Percentiles rank a stretch among this genome's conserved stretches.
Evolutionary conservation across 2,113 vertebrate species (phyloP).

Genomic region (Odocoileus hemionus): DNA sequence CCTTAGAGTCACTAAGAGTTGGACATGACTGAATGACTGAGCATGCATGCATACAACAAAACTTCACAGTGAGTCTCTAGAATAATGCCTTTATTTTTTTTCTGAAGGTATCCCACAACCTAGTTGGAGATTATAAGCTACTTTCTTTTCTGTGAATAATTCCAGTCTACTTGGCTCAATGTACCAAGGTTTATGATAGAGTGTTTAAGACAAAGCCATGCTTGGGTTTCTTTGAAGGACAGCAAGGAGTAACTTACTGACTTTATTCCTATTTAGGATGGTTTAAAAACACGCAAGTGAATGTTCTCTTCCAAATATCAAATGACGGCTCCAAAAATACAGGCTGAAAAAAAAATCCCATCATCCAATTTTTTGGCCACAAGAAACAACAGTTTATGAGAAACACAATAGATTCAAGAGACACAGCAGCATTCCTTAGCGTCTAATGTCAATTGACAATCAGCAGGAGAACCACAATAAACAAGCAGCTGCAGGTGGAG

Average conservation of each 20-base stretch:
- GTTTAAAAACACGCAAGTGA: conserved; percentile 55
- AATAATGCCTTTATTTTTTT: background rate
- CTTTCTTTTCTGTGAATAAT: background rate
- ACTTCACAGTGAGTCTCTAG: background rate
- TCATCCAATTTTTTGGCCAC: conserved; percentile 55
- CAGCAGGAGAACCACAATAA: conserved; percentile 60
- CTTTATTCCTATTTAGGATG: background rate
- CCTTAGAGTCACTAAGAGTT: background rate
- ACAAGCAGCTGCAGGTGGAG: conserved; percentile 5
- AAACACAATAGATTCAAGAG: conserved; percentile 58
- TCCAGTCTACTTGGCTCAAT: conserved; percentile 44
- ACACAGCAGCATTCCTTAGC: conserved; percentile 44
- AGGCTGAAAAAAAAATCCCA: conserved; percentile 25
- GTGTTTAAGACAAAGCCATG: conserved; percentile 37
- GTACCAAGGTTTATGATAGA: conserved; percentile 42
- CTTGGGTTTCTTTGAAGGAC: conserved; percentile 64
- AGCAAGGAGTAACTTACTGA: conserved; percentile 51
- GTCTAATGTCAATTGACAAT: conserved; percentile 46
- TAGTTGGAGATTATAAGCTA: background rate
- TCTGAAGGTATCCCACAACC: background rate
- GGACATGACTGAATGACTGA: background rate
- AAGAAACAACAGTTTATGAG: conserved; percentile 73
- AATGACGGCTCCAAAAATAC: conserved; percentile 65
- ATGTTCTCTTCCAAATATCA: conserved; percentile 60
- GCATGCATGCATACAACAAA: background rate